phyloP scores from a whole-genome alignment of 37 sponge, comb jelly and placozoan species.

The Ephydatia muelleri region DNA sequence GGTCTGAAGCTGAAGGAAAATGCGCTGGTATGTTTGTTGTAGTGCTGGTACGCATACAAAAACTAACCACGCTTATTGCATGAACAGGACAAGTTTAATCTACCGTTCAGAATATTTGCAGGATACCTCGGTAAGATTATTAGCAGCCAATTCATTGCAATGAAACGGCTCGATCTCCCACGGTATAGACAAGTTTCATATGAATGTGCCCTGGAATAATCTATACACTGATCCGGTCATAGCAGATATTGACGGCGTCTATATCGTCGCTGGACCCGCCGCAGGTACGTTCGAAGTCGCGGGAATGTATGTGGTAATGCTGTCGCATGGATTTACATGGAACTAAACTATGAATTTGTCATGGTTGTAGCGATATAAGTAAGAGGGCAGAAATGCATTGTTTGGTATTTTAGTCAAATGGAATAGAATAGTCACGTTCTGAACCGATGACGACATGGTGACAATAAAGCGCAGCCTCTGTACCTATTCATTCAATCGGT shows the following conservation, averaged over 20 bases:
- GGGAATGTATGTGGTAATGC: no score
- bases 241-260: slow-evolving; percentile 64
- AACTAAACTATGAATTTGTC: no score
- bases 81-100: slow-evolving; percentile 56
- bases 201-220: slow-evolving; percentile 70
- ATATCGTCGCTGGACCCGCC: slow-evolving; percentile 64
- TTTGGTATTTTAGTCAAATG: background rate
- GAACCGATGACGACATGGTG: no score
- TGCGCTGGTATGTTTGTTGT: slow-evolving; percentile 62
- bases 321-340: no score
- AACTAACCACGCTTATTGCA: no score
- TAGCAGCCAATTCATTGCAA: background rate
- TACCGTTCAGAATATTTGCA: slow-evolving; percentile 56
- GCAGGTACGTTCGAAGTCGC: slow-evolving; percentile 36
- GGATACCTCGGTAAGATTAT: slow-evolving; percentile 51
- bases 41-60: background rate
- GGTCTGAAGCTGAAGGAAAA: slow-evolving; percentile 66
- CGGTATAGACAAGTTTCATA: slow-evolving; percentile 35
- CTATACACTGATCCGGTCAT: slow-evolving; percentile 52
- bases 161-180: background rate
- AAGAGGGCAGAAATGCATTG: background rate
- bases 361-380: background rate
- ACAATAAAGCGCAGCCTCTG: no score
- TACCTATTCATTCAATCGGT: no score
- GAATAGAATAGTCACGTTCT: no score